These are phyloP conservation scores for Neodon shergylaensis DNA, from an alignment of 2,113 vertebrate species.

Conservation along the genomic window DNA sequence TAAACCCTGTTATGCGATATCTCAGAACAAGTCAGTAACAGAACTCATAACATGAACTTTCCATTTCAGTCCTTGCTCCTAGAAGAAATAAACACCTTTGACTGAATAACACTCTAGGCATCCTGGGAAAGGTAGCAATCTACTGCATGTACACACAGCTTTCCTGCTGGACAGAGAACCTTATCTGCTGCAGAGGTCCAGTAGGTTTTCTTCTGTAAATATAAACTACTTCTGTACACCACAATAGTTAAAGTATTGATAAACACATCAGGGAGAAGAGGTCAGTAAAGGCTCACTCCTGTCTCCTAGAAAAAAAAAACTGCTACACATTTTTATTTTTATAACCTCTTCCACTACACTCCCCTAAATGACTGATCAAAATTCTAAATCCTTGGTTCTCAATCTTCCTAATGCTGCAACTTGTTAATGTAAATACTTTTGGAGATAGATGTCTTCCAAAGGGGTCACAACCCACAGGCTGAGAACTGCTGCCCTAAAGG, in stretches of 20 bases:
- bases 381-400: background rate
- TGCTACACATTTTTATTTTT: background rate
- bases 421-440: background rate
- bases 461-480: background rate
- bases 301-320: slow-evolving; percentile 19
- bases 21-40: slow-evolving; percentile 34
- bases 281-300: slow-evolving; percentile 36
- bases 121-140: slow-evolving; percentile 48
- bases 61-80: slow-evolving; percentile 13
- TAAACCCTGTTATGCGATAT: slow-evolving; percentile 17
- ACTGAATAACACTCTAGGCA: slow-evolving; percentile 30
- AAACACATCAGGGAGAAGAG: slow-evolving; percentile 49
- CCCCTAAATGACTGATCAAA: slow-evolving; percentile 14
- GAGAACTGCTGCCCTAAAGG: background rate
- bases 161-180: slow-evolving; percentile 46
- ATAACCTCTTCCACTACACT: background rate
- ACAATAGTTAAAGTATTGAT: slow-evolving; percentile 70
- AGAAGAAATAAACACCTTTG: slow-evolving; percentile 61
- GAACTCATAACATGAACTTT: slow-evolving; percentile 53
- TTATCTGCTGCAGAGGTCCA: slow-evolving; percentile 69
- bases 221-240: slow-evolving; percentile 57
- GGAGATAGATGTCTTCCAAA: background rate
- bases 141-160: slow-evolving; percentile 25
- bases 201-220: slow-evolving; percentile 69
- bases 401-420: background rate